Evolutionary conservation across 92 coral and sea anemone species (phyloP).

Genomic region (Epizoanthus illoricatus): DNA sequence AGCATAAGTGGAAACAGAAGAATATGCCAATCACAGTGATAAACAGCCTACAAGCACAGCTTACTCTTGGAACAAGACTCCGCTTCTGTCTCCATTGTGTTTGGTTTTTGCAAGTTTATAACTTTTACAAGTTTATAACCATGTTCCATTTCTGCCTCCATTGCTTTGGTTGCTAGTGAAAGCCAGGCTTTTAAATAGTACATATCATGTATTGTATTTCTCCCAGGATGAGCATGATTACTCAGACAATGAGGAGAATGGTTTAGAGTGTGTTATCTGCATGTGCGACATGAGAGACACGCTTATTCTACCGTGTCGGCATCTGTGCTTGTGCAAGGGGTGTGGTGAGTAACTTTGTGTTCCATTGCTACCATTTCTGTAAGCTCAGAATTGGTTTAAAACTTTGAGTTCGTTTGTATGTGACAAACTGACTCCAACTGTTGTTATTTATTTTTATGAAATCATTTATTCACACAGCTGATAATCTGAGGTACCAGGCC

Average conservation of each 20-base stretch:
- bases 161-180: not conserved
- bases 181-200: not conserved
- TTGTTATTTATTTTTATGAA: not conserved
- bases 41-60: no score
- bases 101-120: no score
- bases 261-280: conserved; percentile 94
- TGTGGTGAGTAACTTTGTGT: conserved; percentile 71
- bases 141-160: not conserved
- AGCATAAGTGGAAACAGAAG: no score
- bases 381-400: not conserved
- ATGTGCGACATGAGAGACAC: conserved; percentile 94
- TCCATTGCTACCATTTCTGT: not conserved
- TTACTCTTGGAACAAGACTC: no score
- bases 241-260: conserved; percentile 79
- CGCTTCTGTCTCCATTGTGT: no score
- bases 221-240: conserved; percentile 63
- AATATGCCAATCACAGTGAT: no score
- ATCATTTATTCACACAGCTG: conserved; percentile 60
- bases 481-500: conserved; percentile 80
- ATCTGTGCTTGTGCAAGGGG: conserved; percentile 88
- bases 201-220: not conserved
- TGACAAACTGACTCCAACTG: not conserved
- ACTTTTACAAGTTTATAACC: not conserved
- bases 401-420: not conserved
- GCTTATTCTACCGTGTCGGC: conserved; percentile 93